Base-by-base conservation (phyloP, 2,797 vertebrate species). In the Sebastes trivittatus region DNA sequence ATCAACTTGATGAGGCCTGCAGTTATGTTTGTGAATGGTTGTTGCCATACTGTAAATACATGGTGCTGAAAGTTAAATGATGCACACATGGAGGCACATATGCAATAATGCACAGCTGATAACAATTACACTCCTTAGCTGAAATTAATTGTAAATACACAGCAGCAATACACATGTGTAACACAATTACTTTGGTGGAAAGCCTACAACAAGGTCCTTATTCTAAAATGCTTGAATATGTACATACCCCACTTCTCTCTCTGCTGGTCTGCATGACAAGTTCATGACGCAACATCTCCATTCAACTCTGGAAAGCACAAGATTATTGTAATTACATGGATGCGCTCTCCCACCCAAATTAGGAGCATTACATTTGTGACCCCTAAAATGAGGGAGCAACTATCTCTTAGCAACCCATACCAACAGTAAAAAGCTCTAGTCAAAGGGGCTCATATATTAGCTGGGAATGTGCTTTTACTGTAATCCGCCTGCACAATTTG, bases 241-340 rank as follows among this genome's bases (percentile, higher is more conserved):
- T 77, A 56, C 23, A 62, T 20, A 46, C 52, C 62, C 29, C 25
- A 4, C 11, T 77, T 32, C 66, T 71, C 67, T 82, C 78, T 71
- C 29, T 65, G 34, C 65, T 62, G 71, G 84, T 73, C 78, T 75
- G 72, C 69, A 68, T 60, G 68, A 71, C 62, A 80, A 63, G 52
- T 81, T 71, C 38, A 77, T 87, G 88, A 92, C 56, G 83, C 65
- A 83, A 72, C 83, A 82, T 87, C 78, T 80, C 75, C 69, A 78
- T 82, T 89, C 82, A 79, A 70, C 82, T 80, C 71, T 72, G 80
- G 66, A 80, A 91, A 90, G 78, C 73, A 79, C 56, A 79, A 82
- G 82, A 91, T 91, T 92, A 91, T 92, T 91, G 86, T 93, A 92
- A 94, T 93, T 94, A 93, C 79, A 92, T 84, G 87, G 85, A 88